A percentile compares a stretch with the other conserved stretches of the same genome.
Evolutionary conservation across 2,888 invertebrate genomes (phyloP).

Genomic region (Netelia virgata): DNA sequence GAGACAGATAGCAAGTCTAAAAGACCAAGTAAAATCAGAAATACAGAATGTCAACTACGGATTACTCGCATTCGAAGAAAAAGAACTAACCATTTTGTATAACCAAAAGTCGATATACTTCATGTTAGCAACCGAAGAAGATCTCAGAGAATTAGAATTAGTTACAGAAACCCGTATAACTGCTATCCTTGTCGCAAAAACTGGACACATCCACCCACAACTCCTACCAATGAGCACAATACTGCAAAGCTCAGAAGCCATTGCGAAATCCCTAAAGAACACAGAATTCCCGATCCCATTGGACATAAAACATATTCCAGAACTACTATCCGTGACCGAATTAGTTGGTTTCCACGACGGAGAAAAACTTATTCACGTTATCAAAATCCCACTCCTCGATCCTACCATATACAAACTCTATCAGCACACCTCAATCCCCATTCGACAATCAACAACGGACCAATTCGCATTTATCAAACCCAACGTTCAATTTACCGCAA

Average conservation of each 20-base stretch:
- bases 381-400: slow-evolving; percentile 26
- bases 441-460: not conserved
- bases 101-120: not conserved
- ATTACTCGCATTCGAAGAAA: not conserved
- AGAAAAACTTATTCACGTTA: slow-evolving; percentile 11
- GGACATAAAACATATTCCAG: not conserved
- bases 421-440: slow-evolving; percentile 11
- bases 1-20: not conserved
- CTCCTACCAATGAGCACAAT: not conserved
- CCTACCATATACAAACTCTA: slow-evolving; percentile 1
- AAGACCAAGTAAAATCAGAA: slow-evolving; percentile 11
- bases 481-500: slow-evolving; percentile 11
- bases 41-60: not conserved
- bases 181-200: slow-evolving; percentile 19
- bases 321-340: slow-evolving; percentile 6
- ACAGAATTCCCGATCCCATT: slow-evolving; percentile 35
- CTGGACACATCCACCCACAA: slow-evolving; percentile 26
- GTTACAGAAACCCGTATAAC: slow-evolving; percentile 4
- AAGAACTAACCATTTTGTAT: not conserved
- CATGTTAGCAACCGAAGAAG: not conserved
- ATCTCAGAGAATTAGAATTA: slow-evolving; percentile 17
- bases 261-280: slow-evolving; percentile 21
- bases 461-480: slow-evolving; percentile 43
- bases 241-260: slow-evolving; percentile 24
- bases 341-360: slow-evolving; percentile 7